A percentile compares a stretch with the other conserved stretches of the same genome.
Evolutionary conservation across 2,888 invertebrate species (phyloP).

Genomic region (Drosophila pegasa): DNA sequence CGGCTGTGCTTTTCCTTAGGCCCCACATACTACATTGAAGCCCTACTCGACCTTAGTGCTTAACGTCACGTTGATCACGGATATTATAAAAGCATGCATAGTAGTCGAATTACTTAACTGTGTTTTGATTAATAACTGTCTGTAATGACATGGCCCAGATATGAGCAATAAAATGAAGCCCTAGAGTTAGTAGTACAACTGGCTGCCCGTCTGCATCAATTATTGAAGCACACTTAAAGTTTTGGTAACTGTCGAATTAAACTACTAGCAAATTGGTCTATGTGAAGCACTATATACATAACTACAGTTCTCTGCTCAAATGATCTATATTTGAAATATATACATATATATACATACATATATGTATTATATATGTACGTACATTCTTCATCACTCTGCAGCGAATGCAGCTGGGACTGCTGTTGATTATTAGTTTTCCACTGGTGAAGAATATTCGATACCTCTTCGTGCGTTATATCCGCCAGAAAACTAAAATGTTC

Average conservation of each 20-base stretch:
- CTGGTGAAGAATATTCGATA: constrained; percentile 84
- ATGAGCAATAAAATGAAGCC: too few relatives aligned
- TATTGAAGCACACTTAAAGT: constrained; percentile 30
- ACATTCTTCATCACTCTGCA: constrained; percentile 80
- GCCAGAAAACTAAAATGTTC: constrained; percentile 79
- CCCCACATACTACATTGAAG: too few relatives aligned
- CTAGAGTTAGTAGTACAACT: too few relatives aligned
- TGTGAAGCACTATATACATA: constrained; percentile 67
- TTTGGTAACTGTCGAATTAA: constrained; percentile 49
- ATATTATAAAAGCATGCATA: not conserved
- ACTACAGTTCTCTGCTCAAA: too few relatives aligned
- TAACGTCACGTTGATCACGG: not conserved
- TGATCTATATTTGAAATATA: constrained; percentile 4
- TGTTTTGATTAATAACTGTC: too few relatives aligned
- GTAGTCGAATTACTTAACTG: too few relatives aligned
- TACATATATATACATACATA: constrained; percentile 24
- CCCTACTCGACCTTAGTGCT: too few relatives aligned
- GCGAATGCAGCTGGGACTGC: constrained; percentile 46
- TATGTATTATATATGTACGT: constrained; percentile 31
- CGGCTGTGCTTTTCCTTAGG: too few relatives aligned
- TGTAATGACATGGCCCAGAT: too few relatives aligned
- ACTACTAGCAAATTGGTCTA: constrained; percentile 55
- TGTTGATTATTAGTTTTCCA: constrained; percentile 83
- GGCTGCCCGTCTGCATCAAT: not conserved
- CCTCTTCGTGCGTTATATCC: constrained; percentile 84